Base-by-base conservation (phyloP, 2,797 vertebrate genomes). In the Bryconaethiops microstoma region DNA sequence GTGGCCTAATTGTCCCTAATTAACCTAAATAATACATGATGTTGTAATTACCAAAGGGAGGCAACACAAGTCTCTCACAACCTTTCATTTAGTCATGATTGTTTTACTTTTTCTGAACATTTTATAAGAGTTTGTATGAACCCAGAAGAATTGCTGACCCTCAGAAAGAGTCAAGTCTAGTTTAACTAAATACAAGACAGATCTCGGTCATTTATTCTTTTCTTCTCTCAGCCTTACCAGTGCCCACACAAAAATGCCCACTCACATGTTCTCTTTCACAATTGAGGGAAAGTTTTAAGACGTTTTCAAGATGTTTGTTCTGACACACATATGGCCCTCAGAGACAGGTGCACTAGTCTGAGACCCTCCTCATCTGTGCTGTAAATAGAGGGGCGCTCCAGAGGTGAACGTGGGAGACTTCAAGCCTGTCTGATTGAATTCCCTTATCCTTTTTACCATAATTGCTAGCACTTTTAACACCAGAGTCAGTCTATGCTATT, bases 151-250 rank as follows among this genome's bases (percentile, higher is more conserved):
- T 0, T 23, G 21, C 68, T 17, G 23, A 50, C 48, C 9, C 48
- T 50, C 2, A 52, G 5, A 13, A 48, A 0, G 9, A 6, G 14
- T 54, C 50, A 54, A 54, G 69, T 17, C 25, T 29, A 70, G 23
- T 48, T 57, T 10, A 10, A 64, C 82, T 74, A 39, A 57, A 5
- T 81, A 68, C 0, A 78, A 64, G 54, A n/a, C n/a, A 12, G 59
- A 80, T 16, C 67, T 82, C 71, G 52, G 45, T 40, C 74, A 45
- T 68, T 67, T 10, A 29, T 45, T 63, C 57, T 60, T 7, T 62
- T 42, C 25, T 2, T 68, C 40, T 65, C 5, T 64, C 39, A 65
- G n/a, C 40, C 45, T 54, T 59, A 13, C n/a, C 64, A 29, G 48
- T 9, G 16, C 29, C 5, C 19, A 62, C 10, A 1, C 35, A 29